Base-by-base conservation (phyloP, 2,888 invertebrate genomes). In the Stenodera caucasica region DNA sequence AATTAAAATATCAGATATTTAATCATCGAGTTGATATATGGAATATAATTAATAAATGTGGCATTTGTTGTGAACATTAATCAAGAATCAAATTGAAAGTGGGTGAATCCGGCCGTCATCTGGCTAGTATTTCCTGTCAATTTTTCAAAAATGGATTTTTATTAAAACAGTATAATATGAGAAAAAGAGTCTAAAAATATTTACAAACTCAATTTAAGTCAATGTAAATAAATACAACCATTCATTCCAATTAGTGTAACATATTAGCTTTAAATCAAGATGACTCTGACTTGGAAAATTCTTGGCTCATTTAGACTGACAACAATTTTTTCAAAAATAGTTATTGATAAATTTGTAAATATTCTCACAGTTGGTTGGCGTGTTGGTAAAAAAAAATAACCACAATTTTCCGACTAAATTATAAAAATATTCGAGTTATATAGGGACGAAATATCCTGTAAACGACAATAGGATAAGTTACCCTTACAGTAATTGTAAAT, bases 31-130 rank as follows among this genome's bases (percentile, higher is more conserved):
- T 70, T 70, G 68, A 73, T 74, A 72, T 72, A 75, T 68, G 70
- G 73, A 70, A 71, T 70, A 70, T 77, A 77, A 77, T 77, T 77
- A 77, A 77, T 77, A 77, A 77, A 76, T 74, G 73, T 71, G 75
- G 74, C 75, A 72, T 74, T 70, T 67, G 66, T 66, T 67, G 67
- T 56, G 62, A 71, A 72, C 77, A 75, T 78, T 76, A 78, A 78
- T 78, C 76, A 77, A 75, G 77, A 77, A 77, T 78, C 75, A 77
- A 73, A 73, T 68, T 69, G 68, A 65, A 70, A 75, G 75, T 76
- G 75, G 75, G 75, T 74, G 76, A 72, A 72, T 75, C 70, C 65
- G 67, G 64, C 57, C 67, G 68, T 68, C 68, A 71, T 30, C 30
- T 30, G 30, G 30, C 30, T 9, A 8, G 9, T 40, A 54, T 54